Percentiles rank a stretch among this genome's conserved stretches.
Evolutionary conservation across 2,797 vertebrate genomes (phyloP).

Genomic region (Petrocephalus sullivani): DNA sequence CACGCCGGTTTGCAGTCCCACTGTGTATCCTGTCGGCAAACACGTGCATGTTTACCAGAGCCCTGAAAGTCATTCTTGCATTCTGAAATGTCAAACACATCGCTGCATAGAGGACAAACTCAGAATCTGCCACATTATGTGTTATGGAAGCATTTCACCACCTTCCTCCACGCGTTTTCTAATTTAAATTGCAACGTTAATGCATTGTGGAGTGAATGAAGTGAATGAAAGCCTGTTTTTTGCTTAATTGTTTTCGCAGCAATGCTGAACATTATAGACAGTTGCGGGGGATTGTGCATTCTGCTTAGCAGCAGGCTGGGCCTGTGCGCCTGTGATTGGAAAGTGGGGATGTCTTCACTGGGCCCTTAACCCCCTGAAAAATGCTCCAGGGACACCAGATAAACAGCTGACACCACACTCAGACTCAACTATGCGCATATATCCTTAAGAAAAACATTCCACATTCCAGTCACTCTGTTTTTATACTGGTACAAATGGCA

Average conservation of each 20-base stretch:
- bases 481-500: neutral
- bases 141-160: neutral
- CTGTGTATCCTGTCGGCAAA: neutral
- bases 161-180: neutral
- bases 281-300: neutral
- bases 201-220: neutral
- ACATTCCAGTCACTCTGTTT: neutral
- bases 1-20: neutral
- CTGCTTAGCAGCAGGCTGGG: neutral
- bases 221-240: neutral
- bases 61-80: neutral
- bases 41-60: neutral
- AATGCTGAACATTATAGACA: neutral
- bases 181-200: neutral
- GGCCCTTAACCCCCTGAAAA: neutral
- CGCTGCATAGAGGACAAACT: neutral
- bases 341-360: neutral
- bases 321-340: neutral
- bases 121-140: neutral
- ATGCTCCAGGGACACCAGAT: neutral
- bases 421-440: neutral
- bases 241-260: neutral
- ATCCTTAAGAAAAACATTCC: neutral
- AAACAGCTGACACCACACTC: neutral
- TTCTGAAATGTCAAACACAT: constrained; percentile 1